These are phyloP conservation scores for Nymphicus hollandicus DNA, from an alignment of 2,113 vertebrate species.

Conservation along the genomic window DNA sequence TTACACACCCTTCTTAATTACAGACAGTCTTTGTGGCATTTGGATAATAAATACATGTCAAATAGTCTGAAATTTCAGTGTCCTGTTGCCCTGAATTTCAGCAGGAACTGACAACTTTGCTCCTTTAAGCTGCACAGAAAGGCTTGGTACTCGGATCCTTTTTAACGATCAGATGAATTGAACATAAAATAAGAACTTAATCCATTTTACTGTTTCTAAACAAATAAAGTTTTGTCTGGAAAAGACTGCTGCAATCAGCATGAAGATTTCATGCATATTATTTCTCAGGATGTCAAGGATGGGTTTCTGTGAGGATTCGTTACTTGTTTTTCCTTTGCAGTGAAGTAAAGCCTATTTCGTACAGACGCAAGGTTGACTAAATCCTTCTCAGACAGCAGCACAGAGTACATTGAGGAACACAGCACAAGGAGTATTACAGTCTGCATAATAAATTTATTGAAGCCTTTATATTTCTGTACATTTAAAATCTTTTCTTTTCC, in stretches of 20 bases:
- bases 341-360: slow-evolving; percentile 28
- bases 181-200: neutral
- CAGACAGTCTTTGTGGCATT: neutral
- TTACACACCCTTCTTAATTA: neutral
- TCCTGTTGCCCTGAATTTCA: neutral
- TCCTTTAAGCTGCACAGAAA: neutral
- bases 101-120: neutral
- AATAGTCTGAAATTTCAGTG: neutral
- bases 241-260: slow-evolving; percentile 15
- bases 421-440: slow-evolving; percentile 8
- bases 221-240: neutral
- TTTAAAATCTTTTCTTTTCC: slow-evolving; percentile 56
- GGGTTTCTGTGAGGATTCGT: neutral
- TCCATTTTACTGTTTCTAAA: neutral
- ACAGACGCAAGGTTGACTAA: slow-evolving; percentile 18
- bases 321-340: slow-evolving; percentile 16
- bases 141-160: neutral
- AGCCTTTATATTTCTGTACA: slow-evolving; percentile 41
- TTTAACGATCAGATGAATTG: neutral
- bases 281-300: neutral
- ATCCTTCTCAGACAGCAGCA: slow-evolving; percentile 39
- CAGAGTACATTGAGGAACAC: neutral
- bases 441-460: slow-evolving; percentile 31
- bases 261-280: neutral
- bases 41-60: neutral